Evolutionary conservation across 2,888 invertebrate species (phyloP).

Genomic region (Lasioglossum malachurum): DNA sequence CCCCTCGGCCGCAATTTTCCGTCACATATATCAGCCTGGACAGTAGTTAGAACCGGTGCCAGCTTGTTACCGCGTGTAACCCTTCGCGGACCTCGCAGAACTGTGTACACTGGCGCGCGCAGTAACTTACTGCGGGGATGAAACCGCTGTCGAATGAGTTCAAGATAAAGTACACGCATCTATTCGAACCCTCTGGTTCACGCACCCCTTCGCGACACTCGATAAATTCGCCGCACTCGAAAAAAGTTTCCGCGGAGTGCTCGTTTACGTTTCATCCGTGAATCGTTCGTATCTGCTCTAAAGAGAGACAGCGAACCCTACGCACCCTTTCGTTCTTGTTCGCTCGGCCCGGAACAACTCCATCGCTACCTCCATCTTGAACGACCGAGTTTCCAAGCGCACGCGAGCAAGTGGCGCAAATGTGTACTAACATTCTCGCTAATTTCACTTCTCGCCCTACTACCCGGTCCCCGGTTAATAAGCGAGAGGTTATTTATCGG

Average conservation of each 20-base stretch:
- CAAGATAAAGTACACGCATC: conserved; percentile 27
- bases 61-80: conserved; percentile 83
- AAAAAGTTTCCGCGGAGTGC: background rate
- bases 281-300: too few species aligned
- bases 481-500: conserved; percentile 84
- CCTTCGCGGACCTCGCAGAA: conserved; percentile 62
- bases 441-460: conserved; percentile 80
- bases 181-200: background rate
- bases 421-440: conserved; percentile 83
- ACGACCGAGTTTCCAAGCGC: conserved; percentile 15
- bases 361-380: conserved; percentile 31
- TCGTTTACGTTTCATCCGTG: background rate
- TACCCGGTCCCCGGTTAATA: conserved; percentile 80
- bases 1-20: conserved; percentile 83
- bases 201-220: background rate
- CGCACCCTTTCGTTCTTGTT: background rate
- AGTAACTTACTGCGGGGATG: conserved; percentile 49
- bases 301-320: background rate
- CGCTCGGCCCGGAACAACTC: background rate
- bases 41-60: conserved; percentile 84
- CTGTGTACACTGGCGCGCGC: conserved; percentile 40
- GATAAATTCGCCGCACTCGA: background rate
- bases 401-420: conserved; percentile 68
- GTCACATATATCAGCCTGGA: conserved; percentile 84
- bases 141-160: conserved; percentile 47